Base-by-base conservation (phyloP, 2,113 vertebrate species). In the Ciconia boyciana region DNA sequence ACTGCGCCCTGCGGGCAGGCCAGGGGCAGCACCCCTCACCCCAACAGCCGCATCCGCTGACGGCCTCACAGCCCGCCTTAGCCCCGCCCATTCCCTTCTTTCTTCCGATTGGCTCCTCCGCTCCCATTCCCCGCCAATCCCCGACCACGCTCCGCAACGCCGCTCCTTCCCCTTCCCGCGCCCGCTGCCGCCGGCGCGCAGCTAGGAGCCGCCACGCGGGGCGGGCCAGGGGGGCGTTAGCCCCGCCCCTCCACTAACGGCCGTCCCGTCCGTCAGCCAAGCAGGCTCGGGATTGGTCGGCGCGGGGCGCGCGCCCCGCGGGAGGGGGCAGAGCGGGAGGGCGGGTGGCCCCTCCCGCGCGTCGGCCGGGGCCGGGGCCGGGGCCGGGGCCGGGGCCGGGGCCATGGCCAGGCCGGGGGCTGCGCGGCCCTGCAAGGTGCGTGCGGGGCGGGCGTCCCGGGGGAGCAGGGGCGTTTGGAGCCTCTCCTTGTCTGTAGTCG, bases 1-100 rank as follows among this genome's bases (percentile, higher is more conserved):
- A 3, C 6, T 0, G 4, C 13, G 5, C 10, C 4, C 34, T 2
- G 13, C 14, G 0, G 1, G n/a, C n/a, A n/a, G n/a, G n/a, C n/a
- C n/a, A n/a, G n/a, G n/a, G n/a, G n/a, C n/a, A n/a, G n/a, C n/a
- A n/a, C n/a, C n/a, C n/a, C n/a, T 39, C 39, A 39, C 10, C 46
- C 36, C 46, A 7, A 10, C 16, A 1, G 29, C 17, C 20, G 1
- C 31, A n/a, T 2, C 4, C 0, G 3, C 31, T 0, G 1, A 0
- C 19, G 0, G 2, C 29, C 28, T 13, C 32, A 13, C 44, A 3
- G 10, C 36, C 10, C 5, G 6, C 34, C 46, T 7, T 2, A 4
- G 54, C 25, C 62, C 52, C 58, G 55, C 94, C 69, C 52, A 7
- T 8, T 16, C 4, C 16, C 0, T 2, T 25, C 58, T 62, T 55